Evolutionary conservation across 1,140 invertebrate species (phyloP), one percentile per base, ranked within the genome.

Genomic region (Drosophila micromelanica): DNA sequence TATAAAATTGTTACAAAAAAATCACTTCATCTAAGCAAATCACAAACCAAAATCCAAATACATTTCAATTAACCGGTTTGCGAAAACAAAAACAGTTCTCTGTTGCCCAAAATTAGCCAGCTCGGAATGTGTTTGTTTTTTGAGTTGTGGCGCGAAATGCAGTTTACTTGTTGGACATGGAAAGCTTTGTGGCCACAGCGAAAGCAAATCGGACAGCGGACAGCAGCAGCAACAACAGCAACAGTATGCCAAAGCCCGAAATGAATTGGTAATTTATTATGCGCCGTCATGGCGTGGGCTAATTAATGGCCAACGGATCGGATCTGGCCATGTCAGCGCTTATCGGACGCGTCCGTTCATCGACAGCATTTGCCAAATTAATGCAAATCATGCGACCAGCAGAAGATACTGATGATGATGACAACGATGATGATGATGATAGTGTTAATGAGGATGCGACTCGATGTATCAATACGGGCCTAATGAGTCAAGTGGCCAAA

Each of bases 321-420:
- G 45, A 87, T 79, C 80, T 75, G 79, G 76, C 64, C 80, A 77
- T 89, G 85, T 90, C 84, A 78, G 80, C 84, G 82, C 81, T 87
- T 86, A 86, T 86, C 81, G 78, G 57, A 65, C 67, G 84, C 81
- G 75, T 78, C 59, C 81, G 81, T 68, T 68, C 72, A 84, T 87
- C 76, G 84, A 89, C 76, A 89, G 87, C 85, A 73, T 89, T 87
- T 87, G 84, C 84, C 79, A 89, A 87, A 87, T 87, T 87, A 87
- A 87, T 87, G 84, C 84, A 87, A 87, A 87, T 87, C 84, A 87
- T 87, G 84, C 79, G 59, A 71, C 76, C 38, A 78, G 71, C 68
- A 82, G 76, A 70, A 79, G 79, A 89, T 79, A 68, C 73, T 65
- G 40, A 49, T 40, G 76, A 70, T 80, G 76, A 70, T 80, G 67